A percentile compares a stretch with the other conserved stretches of the same genome.
Conservation (phyloP, 2,888 invertebrate genomes). For the Azorinus chamasolen region DNA sequence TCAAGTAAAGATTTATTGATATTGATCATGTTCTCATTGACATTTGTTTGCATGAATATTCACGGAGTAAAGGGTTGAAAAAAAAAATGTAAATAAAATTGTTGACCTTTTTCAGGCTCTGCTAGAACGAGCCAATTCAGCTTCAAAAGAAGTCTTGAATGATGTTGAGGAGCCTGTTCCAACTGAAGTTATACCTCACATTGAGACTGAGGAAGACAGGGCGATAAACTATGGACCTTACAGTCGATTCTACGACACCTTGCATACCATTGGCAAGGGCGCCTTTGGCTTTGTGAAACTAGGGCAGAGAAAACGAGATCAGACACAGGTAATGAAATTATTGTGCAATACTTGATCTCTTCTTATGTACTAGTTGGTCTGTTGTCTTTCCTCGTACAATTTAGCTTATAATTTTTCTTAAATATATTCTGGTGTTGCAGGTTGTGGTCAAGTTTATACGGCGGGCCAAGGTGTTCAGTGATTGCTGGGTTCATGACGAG, state of each 20-base stretch:
- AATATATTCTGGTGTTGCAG: constrained; percentile 76
- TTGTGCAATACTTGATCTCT: too few species aligned
- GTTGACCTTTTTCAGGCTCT: constrained; percentile 57
- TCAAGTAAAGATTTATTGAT: too few species aligned
- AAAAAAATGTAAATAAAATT: too few species aligned
- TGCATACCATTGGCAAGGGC: constrained; percentile 91
- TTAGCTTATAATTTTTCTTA: too few species aligned
- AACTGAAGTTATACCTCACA: background rate
- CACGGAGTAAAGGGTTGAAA: too few species aligned
- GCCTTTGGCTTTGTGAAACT: constrained; percentile 92
- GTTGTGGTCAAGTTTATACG: constrained; percentile 91
- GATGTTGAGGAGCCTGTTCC: constrained; percentile 36
- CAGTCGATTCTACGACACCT: constrained; percentile 88
- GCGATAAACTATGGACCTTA: constrained; percentile 62
- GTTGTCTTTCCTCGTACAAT: too few species aligned
- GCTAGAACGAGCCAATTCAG: constrained; percentile 65
- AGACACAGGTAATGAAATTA: constrained; percentile 87
- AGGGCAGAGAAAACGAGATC: constrained; percentile 89
- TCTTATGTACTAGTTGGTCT: too few species aligned
- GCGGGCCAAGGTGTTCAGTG: constrained; percentile 90
- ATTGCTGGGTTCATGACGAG: constrained; percentile 89
- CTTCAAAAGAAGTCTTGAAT: constrained; percentile 62
- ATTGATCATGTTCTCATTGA: too few species aligned
- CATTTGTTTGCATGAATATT: too few species aligned
- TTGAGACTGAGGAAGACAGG: constrained; percentile 59